Base-by-base conservation (phyloP, 1,140 invertebrate genomes). In the Reticulitermes speratus region DNA sequence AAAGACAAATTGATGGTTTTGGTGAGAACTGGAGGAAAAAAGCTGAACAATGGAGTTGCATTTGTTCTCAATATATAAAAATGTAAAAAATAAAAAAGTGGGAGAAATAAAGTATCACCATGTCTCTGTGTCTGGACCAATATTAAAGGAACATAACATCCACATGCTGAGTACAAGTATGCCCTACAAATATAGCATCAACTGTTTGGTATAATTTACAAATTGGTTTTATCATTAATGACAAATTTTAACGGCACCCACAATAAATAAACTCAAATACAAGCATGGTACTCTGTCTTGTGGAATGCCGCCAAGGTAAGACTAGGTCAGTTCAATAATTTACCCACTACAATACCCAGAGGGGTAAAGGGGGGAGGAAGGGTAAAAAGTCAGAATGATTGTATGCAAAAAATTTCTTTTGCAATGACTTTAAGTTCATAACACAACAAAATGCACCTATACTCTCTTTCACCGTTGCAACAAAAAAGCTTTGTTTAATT, bases 121-220 rank as follows among this genome's bases (percentile, higher is more conserved):
- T 16, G 16, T 30, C 65, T 25, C 65, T 30, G n/a, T 65, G 59
- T 75, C 65, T 75, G 65, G 65, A 75, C 65, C n/a, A 30, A 75
- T 75, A 75, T 75, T 75, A 75, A 75, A 75, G 65, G 65, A 75
- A 75, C 65, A 75, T 75, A 75, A 75, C n/a, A 75, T 75, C 65
- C 65, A 75, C 7, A 75, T 75, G 25, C 65, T 75, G 65, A 75
- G 65, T 75, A 75, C 65, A 75, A 75, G 65, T 75, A 75, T 19
- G 65, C 65, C 65, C 65, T 75, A 75, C 14, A 75, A 75, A 75
- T 75, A 75, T 75, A 6, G 65, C 65, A 75, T 25, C 16, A 75
- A 75, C 7, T 75, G 65, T 75, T 11, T 75, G 65, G 65, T 75
- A 75, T 75, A 75, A 75, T 75, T 75, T 75, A 75, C 65, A 75